phyloP scores from a whole-genome alignment of 2,888 invertebrate genomes.

The Pachymerium ferrugineum region DNA sequence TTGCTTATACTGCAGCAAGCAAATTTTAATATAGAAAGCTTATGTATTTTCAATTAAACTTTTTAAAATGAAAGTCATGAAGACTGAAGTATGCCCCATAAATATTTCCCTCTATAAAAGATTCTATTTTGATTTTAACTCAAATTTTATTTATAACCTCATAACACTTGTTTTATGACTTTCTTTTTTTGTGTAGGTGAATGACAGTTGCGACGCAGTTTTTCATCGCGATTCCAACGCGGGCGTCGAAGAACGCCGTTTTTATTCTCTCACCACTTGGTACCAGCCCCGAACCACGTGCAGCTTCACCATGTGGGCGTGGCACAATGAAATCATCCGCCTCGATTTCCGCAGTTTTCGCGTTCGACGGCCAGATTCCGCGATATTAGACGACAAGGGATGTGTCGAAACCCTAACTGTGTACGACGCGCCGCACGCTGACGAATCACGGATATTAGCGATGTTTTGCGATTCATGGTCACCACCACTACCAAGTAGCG shows the following conservation, averaged over 20 bases:
- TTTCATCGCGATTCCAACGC: slow-evolving; percentile 33
- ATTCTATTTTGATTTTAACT: background rate
- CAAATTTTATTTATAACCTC: too few relatives aligned
- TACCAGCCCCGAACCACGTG: slow-evolving; percentile 89
- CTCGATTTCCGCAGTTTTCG: slow-evolving; percentile 87
- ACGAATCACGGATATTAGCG: slow-evolving; percentile 83
- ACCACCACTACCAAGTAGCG: slow-evolving; percentile 57
- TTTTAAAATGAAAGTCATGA: too few relatives aligned
- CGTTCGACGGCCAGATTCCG: slow-evolving; percentile 78
- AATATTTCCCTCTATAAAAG: too few relatives aligned
- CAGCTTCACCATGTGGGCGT: slow-evolving; percentile 81
- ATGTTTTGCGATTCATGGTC: slow-evolving; percentile 93
- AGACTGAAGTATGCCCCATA: too few relatives aligned
- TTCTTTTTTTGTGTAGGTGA: background rate
- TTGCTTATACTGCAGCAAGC: too few relatives aligned
- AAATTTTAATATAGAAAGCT: too few relatives aligned
- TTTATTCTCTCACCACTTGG: slow-evolving; percentile 87
- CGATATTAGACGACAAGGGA: slow-evolving; percentile 77
- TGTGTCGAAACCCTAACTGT: slow-evolving; percentile 85
- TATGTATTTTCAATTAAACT: too few relatives aligned
- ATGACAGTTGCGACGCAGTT: slow-evolving; percentile 34
- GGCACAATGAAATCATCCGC: slow-evolving; percentile 77
- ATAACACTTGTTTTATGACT: too few relatives aligned
- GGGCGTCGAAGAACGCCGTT: slow-evolving; percentile 44
- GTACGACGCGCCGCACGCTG: slow-evolving; percentile 80